These are phyloP conservation scores for Polydrusus cervinus DNA, from an alignment of 2,888 invertebrate species.

Conservation along the genomic window DNA sequence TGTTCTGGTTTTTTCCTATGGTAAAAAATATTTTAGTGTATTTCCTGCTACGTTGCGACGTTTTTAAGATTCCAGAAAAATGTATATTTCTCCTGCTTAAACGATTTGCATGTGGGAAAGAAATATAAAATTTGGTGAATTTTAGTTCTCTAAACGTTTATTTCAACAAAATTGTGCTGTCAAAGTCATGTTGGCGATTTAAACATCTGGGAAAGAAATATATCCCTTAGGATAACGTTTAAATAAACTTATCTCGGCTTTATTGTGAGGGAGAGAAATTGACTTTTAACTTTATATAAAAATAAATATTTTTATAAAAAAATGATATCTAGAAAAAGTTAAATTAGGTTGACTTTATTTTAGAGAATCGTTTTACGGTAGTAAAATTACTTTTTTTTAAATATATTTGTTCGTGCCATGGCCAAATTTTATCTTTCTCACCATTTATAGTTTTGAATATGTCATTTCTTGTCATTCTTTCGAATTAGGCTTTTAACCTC, in stretches of 20 bases:
- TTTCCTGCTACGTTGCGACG: background rate
- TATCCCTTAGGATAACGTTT: slow-evolving; percentile 1
- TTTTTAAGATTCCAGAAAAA: background rate
- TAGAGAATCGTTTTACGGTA: too few relatives aligned
- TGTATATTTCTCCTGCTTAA: background rate
- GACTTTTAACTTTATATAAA: background rate
- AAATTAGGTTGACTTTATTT: too few relatives aligned
- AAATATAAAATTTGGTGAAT: background rate
- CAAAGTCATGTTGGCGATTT: slow-evolving; percentile 11
- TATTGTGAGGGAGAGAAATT: background rate
- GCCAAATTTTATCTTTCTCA: too few relatives aligned
- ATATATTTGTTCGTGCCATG: too few relatives aligned
- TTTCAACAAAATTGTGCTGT: slow-evolving; percentile 11
- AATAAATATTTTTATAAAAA: too few relatives aligned
- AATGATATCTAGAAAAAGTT: too few relatives aligned
- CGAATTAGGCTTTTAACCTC: too few relatives aligned
- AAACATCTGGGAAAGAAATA: slow-evolving; percentile 9
- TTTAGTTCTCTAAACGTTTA: slow-evolving; percentile 15
- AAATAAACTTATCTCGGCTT: too few relatives aligned
- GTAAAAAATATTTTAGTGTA: background rate
- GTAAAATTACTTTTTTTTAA: too few relatives aligned
- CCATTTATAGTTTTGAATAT: too few relatives aligned
- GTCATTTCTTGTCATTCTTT: too few relatives aligned
- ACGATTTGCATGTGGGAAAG: background rate
- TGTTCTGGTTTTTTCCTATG: too few relatives aligned